Base-by-base conservation (phyloP, 2,113 vertebrate genomes). In the Oreocharis arfaki region DNA sequence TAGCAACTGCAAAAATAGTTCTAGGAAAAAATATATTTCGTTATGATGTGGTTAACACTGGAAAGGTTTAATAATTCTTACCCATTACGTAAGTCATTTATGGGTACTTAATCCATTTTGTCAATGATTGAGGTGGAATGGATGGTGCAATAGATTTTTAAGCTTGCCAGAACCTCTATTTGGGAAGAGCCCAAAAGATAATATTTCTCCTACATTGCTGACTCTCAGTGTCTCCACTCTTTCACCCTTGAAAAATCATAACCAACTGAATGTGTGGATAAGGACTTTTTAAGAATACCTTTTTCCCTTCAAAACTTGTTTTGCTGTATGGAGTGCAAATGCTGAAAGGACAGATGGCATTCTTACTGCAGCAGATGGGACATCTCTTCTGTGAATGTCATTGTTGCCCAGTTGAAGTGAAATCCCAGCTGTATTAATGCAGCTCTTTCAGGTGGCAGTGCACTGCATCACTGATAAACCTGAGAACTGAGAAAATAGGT, bases 331-430 rank as follows among this genome's bases (percentile, higher is more conserved):
- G 50, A 68, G 57, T 61, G 61, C 32, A 70, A 87, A 49, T 42
- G 46, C 63, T 53, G 35, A 61, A 80, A 89, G 88, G 77, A 84
- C 96, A 96, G 94, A 93, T 96, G 93, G 93, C 87, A 84, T 90
- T 84, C 84, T 89, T 87, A 59, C 47, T 95, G 91, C 87, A 96
- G 71, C 96, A 97, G 92, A 95, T 95, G 94, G 90, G 96, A 57
- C 80, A 87, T 60, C 75, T 97, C 93, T 94, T 82, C 93, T 94
- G 86, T 96, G 92, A 92, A 97, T 93, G 92, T 94, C 88, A 83
- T 59, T 86, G 92, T 93, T 96, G 80, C 84, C 85, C 89, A 95
- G 92, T 88, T 96, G 85, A 97, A 92, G 69, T 90, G 93, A 95
- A 95, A 95, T 71, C 83, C 86, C 88, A 90, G 85, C 56, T 96